Base-by-base conservation (phyloP, 2,797 vertebrate species). In the Catamblyrhynchus diadema region DNA sequence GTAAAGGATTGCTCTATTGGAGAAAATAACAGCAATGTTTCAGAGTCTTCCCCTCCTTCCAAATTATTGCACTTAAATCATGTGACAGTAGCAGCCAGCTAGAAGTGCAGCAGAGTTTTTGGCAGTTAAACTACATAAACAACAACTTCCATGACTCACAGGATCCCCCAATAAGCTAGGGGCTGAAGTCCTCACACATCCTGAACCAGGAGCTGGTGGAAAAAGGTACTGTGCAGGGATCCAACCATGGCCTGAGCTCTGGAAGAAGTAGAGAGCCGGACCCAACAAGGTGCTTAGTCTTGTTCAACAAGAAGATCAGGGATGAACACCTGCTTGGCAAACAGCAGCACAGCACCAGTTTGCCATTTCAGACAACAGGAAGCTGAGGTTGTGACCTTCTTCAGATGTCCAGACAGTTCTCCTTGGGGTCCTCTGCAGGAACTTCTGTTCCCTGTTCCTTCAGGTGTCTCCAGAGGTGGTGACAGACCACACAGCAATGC, bases 191-290 rank as follows among this genome's bases (percentile, higher is more conserved):
- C 28, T 12, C 60, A 50, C 1, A 2, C 16, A 57, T 7, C 17
- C 42, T 73, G 28, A 19, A 72, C 35, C 8, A 33, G 35, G 30
- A 66, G 48, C 37, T 94, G 30, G 9, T 62, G 19, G 28, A 24
- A 15, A 81, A 57, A 39, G 12, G 23, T 0, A 42, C 12, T 1
- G 0, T 35, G 24, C 27, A 60, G 30, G 18, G 18, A 44, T 67
- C 47, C 47, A 39, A 1, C 35, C 1, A 2, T 4, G 33, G 33
- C 39, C 37, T 30, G 24, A 72, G 28, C 42, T 14, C 42, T 35
- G 6, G 24, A 30, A 42, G 32, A 72, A 61, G 21, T 1, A 62
- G 12, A 5, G 14, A 81, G 41, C 10, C 4, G 3, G 53, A 88
- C 6, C 39, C n/a, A 42, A 42, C 3, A 5, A 3, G 7, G 8